phyloP scores from a whole-genome alignment of 2,113 vertebrate species.

The Periophthalmodon schlosseri region DNA sequence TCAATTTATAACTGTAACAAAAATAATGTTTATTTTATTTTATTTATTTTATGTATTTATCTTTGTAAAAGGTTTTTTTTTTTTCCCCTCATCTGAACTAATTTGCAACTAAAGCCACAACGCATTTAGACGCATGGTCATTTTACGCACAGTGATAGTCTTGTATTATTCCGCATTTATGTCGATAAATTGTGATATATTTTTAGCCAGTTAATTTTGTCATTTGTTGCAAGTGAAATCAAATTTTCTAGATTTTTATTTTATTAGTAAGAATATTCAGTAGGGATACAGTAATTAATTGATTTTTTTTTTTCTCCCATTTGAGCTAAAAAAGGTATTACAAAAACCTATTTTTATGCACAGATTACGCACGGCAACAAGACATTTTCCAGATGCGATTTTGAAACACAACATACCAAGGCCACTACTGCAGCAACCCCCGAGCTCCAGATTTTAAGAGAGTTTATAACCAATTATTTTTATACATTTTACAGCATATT shows the following conservation, averaged over 20 bases:
- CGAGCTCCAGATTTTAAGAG: no score
- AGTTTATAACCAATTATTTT: no score
- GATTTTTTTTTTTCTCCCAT: no score
- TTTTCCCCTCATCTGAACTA: background rate
- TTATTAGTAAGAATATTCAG: background rate
- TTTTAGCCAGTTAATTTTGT: background rate
- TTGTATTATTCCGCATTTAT: background rate
- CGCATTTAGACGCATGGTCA: background rate
- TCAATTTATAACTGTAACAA: background rate
- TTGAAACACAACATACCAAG: background rate
- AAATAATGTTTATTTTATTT: background rate
- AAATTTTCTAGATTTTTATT: background rate
- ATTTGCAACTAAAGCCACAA: background rate
- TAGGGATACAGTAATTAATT: no score
- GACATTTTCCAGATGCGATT: slow-evolving; percentile 19
- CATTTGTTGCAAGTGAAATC: background rate
- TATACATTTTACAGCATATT: background rate
- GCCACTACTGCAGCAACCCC: background rate
- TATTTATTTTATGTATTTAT: background rate
- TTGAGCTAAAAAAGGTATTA: background rate
- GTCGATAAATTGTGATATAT: background rate
- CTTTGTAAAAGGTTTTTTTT: background rate
- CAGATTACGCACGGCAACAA: slow-evolving; percentile 23
- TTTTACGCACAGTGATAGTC: background rate
- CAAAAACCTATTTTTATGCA: slow-evolving; percentile 21